A percentile compares a stretch with the other conserved stretches of the same genome.
Conservation (phyloP, 2,113 vertebrate genomes). For the Mustela nigripes region DNA sequence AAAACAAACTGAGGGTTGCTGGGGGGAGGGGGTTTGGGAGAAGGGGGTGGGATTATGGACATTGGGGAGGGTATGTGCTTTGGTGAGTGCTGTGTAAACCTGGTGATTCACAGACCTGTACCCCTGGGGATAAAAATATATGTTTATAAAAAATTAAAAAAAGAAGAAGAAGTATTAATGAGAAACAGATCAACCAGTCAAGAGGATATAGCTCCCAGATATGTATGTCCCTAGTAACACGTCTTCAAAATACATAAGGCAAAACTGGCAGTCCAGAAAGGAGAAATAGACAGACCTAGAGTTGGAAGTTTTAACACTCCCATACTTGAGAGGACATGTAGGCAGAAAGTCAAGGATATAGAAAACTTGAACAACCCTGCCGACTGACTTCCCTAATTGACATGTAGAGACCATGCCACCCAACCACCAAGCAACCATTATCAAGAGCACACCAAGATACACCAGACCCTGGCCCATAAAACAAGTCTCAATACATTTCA, state of each 20-base stretch:
- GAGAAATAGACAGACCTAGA: not conserved
- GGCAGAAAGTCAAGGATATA: not conserved
- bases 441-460: not conserved
- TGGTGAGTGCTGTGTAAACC: too few relatives aligned
- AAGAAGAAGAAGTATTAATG: not conserved
- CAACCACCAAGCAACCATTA: rapidly evolving
- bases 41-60: too few relatives aligned
- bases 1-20: too few relatives aligned
- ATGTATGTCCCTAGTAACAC: not conserved
- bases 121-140: too few relatives aligned
- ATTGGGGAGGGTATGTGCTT: too few relatives aligned
- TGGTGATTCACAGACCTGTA: too few relatives aligned
- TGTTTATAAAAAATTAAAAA: too few relatives aligned
- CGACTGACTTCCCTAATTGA: not conserved
- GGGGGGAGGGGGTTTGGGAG: too few relatives aligned
- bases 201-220: not conserved
- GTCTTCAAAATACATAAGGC: constrained; percentile 13
- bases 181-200: not conserved
- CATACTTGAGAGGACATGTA: rapidly evolving
- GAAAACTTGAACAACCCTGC: not conserved
- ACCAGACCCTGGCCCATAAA: not conserved
- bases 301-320: not conserved
- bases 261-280: not conserved
- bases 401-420: not conserved
- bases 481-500: not conserved